phyloP scores from a whole-genome alignment of 2,888 invertebrate species.

The Junonia oenone region DNA sequence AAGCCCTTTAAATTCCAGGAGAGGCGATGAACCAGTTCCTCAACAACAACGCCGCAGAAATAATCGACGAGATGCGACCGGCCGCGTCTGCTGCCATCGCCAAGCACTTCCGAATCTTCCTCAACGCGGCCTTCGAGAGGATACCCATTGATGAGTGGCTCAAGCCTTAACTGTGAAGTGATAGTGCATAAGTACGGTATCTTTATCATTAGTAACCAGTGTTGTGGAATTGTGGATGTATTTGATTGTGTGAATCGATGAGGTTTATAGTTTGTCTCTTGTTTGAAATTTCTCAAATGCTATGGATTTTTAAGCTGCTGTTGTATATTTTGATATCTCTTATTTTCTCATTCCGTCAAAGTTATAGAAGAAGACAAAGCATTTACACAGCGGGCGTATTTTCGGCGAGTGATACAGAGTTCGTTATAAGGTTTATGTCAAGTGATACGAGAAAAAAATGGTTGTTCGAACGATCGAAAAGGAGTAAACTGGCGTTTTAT shows the following conservation, averaged over 20 bases:
- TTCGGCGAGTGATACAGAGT: no score
- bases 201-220: neutral
- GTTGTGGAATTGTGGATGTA: neutral
- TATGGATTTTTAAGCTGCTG: neutral
- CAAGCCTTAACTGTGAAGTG: slow-evolving; percentile 45
- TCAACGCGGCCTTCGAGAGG: slow-evolving; percentile 85
- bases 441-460: no score
- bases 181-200: slow-evolving; percentile 9
- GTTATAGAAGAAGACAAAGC: no score
- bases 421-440: no score
- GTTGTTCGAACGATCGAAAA: no score
- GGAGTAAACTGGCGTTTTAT: no score
- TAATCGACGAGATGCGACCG: slow-evolving; percentile 90
- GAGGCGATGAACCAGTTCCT: slow-evolving; percentile 91
- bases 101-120: slow-evolving; percentile 85
- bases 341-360: neutral
- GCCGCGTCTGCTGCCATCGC: slow-evolving; percentile 85
- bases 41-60: slow-evolving; percentile 88
- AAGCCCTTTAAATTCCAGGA: slow-evolving; percentile 64
- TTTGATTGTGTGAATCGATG: neutral
- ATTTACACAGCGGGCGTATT: no score
- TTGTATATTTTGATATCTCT: neutral
- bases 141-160: slow-evolving; percentile 86
- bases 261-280: neutral
- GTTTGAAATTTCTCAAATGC: neutral